Evolutionary conservation across 30 jellyfish, hydroid and myxozoan genomes (phyloP).

Genomic region (Hydra vulgaris): DNA sequence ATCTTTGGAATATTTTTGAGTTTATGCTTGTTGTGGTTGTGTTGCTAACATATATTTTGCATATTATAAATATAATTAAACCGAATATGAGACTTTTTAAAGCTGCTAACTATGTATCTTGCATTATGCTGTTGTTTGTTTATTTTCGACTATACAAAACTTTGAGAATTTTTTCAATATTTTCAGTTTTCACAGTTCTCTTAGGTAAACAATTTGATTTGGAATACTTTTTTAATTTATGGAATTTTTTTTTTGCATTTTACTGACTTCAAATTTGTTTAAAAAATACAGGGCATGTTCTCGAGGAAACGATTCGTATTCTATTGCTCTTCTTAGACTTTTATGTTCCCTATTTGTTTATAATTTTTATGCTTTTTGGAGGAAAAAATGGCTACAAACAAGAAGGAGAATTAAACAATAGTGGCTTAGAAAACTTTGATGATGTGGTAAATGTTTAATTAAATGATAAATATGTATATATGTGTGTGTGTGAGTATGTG

Average conservation of each 20-base stretch:
- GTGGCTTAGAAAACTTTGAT: not conserved
- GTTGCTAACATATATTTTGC: constrained; percentile 36
- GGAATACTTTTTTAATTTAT: too few species aligned
- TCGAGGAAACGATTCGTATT: constrained; percentile 14
- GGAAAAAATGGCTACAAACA: constrained; percentile 7
- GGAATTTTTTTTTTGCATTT: not conserved
- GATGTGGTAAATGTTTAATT: constrained; percentile 24
- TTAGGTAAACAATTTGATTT: constrained; percentile 12
- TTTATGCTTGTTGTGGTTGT: constrained; percentile 40
- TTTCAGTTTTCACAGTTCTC: constrained; percentile 20
- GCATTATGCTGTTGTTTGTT: constrained; percentile 50
- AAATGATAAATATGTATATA: not conserved
- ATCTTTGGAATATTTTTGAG: constrained; percentile 76
- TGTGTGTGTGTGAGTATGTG: too few species aligned
- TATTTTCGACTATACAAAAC: constrained; percentile 84
- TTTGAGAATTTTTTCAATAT: constrained; percentile 19
- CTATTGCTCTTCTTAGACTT: constrained; percentile 30
- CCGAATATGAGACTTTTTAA: not conserved
- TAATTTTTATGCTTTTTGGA: constrained; percentile 33
- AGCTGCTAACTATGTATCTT: constrained; percentile 42
- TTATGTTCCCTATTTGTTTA: constrained; percentile 31
- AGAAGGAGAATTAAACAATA: not conserved
- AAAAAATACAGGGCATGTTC: constrained; percentile 19
- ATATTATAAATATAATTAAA: constrained; percentile 12
- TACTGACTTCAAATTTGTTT: not conserved